A percentile compares a stretch with the other conserved stretches of the same genome.
phyloP scores from a whole-genome alignment of 2,888 invertebrate genomes.

The Eulithis testata region DNA sequence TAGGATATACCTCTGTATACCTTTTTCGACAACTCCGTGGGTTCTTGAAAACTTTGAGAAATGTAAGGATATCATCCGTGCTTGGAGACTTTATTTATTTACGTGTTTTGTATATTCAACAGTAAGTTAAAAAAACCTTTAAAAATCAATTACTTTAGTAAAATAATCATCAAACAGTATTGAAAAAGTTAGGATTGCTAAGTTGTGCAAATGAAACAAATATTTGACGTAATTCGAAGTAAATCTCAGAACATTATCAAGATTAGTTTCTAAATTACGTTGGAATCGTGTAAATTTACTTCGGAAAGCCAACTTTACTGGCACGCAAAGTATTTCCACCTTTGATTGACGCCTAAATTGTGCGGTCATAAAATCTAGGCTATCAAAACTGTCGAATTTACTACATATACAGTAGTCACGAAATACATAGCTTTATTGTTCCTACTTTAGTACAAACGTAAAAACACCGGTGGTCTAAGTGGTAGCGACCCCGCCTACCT shows the following conservation, averaged over 20 bases:
- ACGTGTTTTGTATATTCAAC: too few species aligned
- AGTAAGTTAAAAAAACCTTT: too few species aligned
- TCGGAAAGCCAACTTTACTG: slow-evolving; percentile 29
- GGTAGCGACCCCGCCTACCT: too few species aligned
- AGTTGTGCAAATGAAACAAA: slow-evolving; percentile 20
- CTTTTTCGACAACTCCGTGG: too few species aligned
- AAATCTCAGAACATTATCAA: slow-evolving; percentile 36
- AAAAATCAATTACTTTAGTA: too few species aligned
- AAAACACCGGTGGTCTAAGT: neutral
- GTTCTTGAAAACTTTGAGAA: too few species aligned
- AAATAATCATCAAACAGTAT: too few species aligned
- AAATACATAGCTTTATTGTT: neutral
- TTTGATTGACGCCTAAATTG: slow-evolving; percentile 23
- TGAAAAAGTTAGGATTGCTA: too few species aligned
- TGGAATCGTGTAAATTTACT: slow-evolving; percentile 39
- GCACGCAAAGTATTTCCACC: slow-evolving; percentile 35
- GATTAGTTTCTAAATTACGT: slow-evolving; percentile 41
- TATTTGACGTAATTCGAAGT: slow-evolving; percentile 22
- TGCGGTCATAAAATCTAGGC: slow-evolving; percentile 18
- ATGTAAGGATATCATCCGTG: too few species aligned
- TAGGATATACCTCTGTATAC: too few species aligned
- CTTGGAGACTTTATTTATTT: too few species aligned
- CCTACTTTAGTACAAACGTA: neutral
- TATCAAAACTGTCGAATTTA: slow-evolving; percentile 22
- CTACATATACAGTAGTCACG: slow-evolving; percentile 17